These are phyloP conservation scores for Hassar affinis DNA, from an alignment of 2,113 vertebrate genomes.

Conservation along the genomic window DNA sequence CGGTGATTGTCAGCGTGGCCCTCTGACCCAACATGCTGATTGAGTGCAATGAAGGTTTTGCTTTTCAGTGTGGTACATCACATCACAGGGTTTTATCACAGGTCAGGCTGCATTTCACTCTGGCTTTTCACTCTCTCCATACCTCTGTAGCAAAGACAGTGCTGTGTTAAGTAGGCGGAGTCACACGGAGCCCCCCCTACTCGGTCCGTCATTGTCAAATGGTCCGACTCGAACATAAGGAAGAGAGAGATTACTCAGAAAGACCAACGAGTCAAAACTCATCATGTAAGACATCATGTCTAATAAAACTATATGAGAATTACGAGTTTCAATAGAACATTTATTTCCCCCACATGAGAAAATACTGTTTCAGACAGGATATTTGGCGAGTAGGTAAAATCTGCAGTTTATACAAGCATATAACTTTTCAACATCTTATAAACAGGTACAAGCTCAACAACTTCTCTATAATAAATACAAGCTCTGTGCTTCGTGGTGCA, in stretches of 20 bases:
- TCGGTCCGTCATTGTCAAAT: too few species aligned
- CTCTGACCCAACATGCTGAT: background rate
- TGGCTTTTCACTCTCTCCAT: background rate
- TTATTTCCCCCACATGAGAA: conserved; percentile 89
- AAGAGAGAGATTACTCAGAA: background rate
- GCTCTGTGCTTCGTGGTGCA: conserved; percentile 77
- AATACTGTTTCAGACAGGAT: conserved; percentile 89
- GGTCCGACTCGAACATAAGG: background rate
- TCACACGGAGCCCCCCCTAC: background rate
- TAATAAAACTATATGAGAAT: background rate
- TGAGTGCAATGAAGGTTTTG: background rate
- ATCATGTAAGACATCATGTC: background rate
- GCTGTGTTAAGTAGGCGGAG: background rate
- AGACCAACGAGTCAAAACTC: background rate
- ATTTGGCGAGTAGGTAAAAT: conserved; percentile 86
- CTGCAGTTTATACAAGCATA: conserved; percentile 89
- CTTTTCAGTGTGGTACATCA: background rate
- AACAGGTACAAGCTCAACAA: conserved; percentile 84
- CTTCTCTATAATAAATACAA: conserved; percentile 94
- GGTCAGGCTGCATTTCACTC: background rate
- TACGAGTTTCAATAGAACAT: conserved; percentile 78
- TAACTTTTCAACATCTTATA: conserved; percentile 83
- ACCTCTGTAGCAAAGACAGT: background rate
- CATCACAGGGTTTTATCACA: background rate
- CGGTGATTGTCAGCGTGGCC: background rate